A percentile compares a stretch with the other conserved stretches of the same genome.
phyloP scores from a whole-genome alignment of 2,888 invertebrate species.

The Helicoverpa assulta region DNA sequence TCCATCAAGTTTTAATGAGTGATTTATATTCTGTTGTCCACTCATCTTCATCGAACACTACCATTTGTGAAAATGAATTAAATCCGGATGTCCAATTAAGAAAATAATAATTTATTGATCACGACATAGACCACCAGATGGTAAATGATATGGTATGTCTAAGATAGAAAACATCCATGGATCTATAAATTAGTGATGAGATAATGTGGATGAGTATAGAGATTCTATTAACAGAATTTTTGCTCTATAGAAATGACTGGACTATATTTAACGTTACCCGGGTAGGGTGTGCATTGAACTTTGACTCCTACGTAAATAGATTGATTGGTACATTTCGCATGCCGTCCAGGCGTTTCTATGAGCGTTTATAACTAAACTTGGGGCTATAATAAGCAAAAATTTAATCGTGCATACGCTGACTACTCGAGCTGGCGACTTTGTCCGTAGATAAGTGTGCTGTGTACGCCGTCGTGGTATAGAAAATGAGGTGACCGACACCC shows the following conservation, averaged over 20 bases:
- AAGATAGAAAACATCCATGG: constrained; percentile 22
- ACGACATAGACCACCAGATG: constrained; percentile 6
- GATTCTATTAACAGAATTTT: constrained; percentile 38
- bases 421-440: constrained; percentile 32
- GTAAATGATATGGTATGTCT: constrained; percentile 19
- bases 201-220: constrained; percentile 34
- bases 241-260: constrained; percentile 62
- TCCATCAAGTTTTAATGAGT: constrained; percentile 13
- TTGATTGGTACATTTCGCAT: constrained; percentile 65
- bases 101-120: constrained; percentile 12
- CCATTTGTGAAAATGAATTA: constrained; percentile 37
- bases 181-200: constrained; percentile 30
- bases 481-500: constrained; percentile 66
- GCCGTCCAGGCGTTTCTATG: constrained; percentile 54
- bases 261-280: constrained; percentile 67
- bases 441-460: constrained; percentile 39
- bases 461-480: constrained; percentile 53
- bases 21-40: constrained; percentile 38
- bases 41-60: constrained; percentile 12
- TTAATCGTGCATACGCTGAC: constrained; percentile 46
- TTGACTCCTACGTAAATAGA: constrained; percentile 79
- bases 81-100: constrained; percentile 19
- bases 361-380: constrained; percentile 31
- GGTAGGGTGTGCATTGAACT: constrained; percentile 77
- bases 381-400: constrained; percentile 33